Conservation (phyloP, 64 coral and sea anemone genomes). For the Pachyseris speciosa region DNA sequence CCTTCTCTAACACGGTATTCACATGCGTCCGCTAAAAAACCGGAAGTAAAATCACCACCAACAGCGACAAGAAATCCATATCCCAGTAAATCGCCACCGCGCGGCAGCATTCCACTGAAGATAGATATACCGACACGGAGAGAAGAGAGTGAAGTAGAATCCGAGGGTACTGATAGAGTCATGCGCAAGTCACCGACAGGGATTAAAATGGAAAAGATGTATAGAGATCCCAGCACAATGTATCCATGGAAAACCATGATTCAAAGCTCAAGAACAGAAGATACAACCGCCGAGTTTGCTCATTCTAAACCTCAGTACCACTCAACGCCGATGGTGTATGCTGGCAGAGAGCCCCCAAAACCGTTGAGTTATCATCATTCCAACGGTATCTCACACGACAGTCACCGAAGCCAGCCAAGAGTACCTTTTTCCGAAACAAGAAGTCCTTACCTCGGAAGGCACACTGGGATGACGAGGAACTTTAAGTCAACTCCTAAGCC, state of each 20-base stretch:
- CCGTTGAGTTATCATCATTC: background rate
- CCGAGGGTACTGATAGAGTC: conserved; percentile 89
- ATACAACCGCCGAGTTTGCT: background rate
- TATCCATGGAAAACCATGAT: conserved; percentile 83
- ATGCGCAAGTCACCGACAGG: conserved; percentile 93
- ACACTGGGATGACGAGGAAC: background rate
- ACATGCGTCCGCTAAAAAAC: background rate
- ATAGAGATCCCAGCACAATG: conserved; percentile 80
- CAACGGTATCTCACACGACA: background rate
- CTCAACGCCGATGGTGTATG: conserved; percentile 36
- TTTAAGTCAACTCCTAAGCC: background rate
- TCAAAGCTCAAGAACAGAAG: conserved; percentile 33
- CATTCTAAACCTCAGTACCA: conserved; percentile 53
- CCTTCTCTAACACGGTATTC: conserved; percentile 7
- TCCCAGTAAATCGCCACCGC: background rate
- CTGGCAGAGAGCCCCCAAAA: background rate
- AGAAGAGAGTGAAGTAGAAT: conserved; percentile 84
- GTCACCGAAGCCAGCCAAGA: background rate
- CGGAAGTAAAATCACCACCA: background rate
- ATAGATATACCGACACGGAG: conserved; percentile 9
- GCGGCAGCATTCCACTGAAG: background rate
- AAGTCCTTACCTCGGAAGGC: background rate
- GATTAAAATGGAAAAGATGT: conserved; percentile 88
- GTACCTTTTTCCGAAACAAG: background rate
- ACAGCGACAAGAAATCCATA: background rate